These are phyloP conservation scores for Okamejei kenojei DNA, from an alignment of 2,797 vertebrate genomes.

Conservation along the genomic window DNA sequence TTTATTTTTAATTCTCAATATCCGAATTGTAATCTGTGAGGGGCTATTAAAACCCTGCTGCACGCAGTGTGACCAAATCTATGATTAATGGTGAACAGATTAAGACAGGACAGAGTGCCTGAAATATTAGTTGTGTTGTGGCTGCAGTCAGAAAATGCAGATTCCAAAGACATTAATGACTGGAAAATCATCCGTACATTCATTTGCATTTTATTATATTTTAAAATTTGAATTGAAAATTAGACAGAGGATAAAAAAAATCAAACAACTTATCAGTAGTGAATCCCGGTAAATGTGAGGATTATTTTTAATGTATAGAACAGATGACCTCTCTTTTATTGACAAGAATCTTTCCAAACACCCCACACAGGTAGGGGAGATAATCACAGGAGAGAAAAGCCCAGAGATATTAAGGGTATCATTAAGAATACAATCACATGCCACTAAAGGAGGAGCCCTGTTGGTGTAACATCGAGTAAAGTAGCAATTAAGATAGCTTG, in stretches of 20 bases:
- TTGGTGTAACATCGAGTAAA: not conserved
- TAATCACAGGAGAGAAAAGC: not conserved
- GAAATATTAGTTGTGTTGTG: constrained; percentile 69
- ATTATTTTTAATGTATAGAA: not conserved
- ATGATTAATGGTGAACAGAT: constrained; percentile 74
- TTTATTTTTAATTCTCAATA: constrained; percentile 65
- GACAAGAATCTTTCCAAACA: not conserved
- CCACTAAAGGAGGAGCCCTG: not conserved
- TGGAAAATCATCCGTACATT: constrained; percentile 61
- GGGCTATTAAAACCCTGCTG: constrained; percentile 50
- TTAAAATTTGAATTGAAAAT: constrained; percentile 11
- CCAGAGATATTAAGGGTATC: constrained; percentile 10
- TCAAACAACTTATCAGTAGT: constrained; percentile 9
- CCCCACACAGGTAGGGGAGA: not conserved
- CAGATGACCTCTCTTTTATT: constrained; percentile 19
- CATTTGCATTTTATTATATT: constrained; percentile 40
- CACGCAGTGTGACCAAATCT: constrained; percentile 65
- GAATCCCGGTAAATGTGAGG: not conserved
- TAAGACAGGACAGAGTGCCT: constrained; percentile 65
- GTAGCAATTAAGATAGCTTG: constrained; percentile 32
- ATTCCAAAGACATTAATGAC: constrained; percentile 68
- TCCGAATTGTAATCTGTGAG: constrained; percentile 31
- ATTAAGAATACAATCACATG: not conserved
- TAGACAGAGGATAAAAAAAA: not conserved
- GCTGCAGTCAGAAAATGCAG: constrained; percentile 71